Evolutionary conservation across 2,888 invertebrate genomes (phyloP), one percentile per base, ranked within the genome.

Genomic region (Ephialtes manifestator): DNA sequence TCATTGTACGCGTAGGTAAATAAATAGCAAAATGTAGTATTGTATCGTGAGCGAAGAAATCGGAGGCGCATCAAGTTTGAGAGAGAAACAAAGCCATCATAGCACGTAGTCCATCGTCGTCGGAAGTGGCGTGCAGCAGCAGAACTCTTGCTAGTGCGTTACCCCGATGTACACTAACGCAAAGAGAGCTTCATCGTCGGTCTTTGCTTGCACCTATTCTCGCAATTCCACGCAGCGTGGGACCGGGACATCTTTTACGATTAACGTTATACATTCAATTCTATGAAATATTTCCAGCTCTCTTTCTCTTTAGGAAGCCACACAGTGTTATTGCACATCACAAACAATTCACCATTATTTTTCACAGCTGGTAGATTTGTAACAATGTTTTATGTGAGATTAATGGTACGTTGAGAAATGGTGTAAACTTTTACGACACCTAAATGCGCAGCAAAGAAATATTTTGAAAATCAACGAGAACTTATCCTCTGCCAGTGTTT

Each of bases 181-280:
- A 24, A 24, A 55, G 55, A 24, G 1, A 58, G 24, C 28, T 4
- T 58, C 28, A 28, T 24, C 58, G 58, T 28, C 13, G 51, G 18
- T 28, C 4, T 58, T 13, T 28, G 55, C 24, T 24, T 24, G 24
- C 13, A 10, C 24, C 20, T 55, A 24, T 55, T 55, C 24, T 24
- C 55, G 55, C 55, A 55, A 24, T 24, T 20, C 55, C 11, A 55
- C 58, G 24, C 58, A 58, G 13, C 58, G 58, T 58, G 58, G 28
- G 28, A 58, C 53, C 53, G 20, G 28, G 13, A 28, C 58, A 58
- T 58, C 24, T 58, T 28, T 58, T 28, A 13, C 58, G 58, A 58
- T 58, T 28, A 58, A 28, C 58, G 58, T 28, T 58, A 58, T 28
- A 28, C 58, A 58, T 58, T 58, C 4, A 58, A 58, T 58, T 58